Conservation (phyloP, 1,140 invertebrate genomes). For the Pemphigus obesinymphae region DNA sequence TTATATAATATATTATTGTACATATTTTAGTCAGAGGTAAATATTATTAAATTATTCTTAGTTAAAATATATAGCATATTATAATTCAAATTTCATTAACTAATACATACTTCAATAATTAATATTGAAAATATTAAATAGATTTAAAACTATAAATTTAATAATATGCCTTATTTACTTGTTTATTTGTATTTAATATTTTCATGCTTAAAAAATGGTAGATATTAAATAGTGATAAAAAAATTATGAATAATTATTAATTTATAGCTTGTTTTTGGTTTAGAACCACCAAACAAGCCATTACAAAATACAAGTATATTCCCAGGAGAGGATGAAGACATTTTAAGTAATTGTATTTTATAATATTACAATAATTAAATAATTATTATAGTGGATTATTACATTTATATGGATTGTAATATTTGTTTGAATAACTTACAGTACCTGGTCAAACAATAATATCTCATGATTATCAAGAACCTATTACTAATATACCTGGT, state of each 20-base stretch:
- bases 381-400: too few species aligned
- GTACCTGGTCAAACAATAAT: constrained; percentile 34
- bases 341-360: constrained; percentile 2
- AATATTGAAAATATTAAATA: too few species aligned
- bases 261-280: background rate
- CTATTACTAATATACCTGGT: background rate
- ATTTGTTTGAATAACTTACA: background rate
- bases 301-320: constrained; percentile 31
- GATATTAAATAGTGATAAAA: background rate
- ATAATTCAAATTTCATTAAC: too few species aligned
- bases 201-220: background rate
- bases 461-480: constrained; percentile 37
- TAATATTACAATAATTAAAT: background rate
- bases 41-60: too few species aligned
- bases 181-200: too few species aligned
- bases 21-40: too few species aligned
- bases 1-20: too few species aligned
- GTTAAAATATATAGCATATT: too few species aligned
- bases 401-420: background rate
- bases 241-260: too few species aligned
- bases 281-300: constrained; percentile 30
- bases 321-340: constrained; percentile 13
- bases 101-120: too few species aligned
- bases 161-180: too few species aligned
- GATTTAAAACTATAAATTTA: too few species aligned